Evolutionary conservation across 2,113 vertebrate genomes (phyloP).

Genomic region (pig (Sus scrofa)): T2T-Sscrofa CM000815.6:125756001-125756500

Average conservation of each 20-base stretch:
- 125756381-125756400: not conserved
- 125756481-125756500: not conserved
- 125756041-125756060: accelerated
- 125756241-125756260: not conserved
- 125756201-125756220: not conserved
- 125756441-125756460: not conserved
- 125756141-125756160: not conserved
- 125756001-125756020: not conserved
- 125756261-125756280: not conserved
- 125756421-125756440: not conserved
- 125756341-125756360: not conserved
- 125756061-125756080: not conserved
- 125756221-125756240: not conserved
- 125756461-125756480: not conserved
- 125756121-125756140: not conserved
- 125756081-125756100: not conserved
- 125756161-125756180: too few relatives aligned
- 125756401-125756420: not conserved
- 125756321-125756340: not conserved
- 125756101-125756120: not conserved
- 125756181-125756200: too few relatives aligned
- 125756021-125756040: not conserved
- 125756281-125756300: not conserved
- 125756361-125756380: not conserved
- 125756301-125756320: not conserved